phyloP scores from a whole-genome alignment of 2,113 vertebrate genomes.

The Tauraco erythrolophus region DNA sequence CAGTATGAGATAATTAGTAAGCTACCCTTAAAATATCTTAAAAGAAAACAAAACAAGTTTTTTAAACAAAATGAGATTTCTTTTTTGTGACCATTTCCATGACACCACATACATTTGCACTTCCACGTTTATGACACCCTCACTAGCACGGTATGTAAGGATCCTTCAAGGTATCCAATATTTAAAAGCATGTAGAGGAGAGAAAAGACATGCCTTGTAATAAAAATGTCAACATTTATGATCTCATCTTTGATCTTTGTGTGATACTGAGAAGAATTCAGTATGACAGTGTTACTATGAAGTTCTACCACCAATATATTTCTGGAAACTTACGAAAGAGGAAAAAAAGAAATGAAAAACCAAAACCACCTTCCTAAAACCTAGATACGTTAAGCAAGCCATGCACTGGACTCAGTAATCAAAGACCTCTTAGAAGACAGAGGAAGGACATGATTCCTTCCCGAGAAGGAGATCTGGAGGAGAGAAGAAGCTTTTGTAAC shows the following conservation, averaged over 20 bases:
- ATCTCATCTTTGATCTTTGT: neutral
- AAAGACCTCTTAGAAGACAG: neutral
- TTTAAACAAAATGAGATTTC: neutral
- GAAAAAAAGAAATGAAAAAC: fast-evolving
- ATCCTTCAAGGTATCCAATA: neutral
- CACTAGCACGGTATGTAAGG: neutral
- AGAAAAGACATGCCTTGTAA: neutral
- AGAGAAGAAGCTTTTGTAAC: neutral
- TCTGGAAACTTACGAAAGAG: neutral
- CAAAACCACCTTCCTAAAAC: neutral
- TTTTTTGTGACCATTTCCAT: neutral
- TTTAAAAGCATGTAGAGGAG: neutral
- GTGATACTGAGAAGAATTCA: neutral
- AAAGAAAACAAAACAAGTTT: neutral
- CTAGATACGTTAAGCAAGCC: neutral
- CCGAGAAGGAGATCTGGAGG: neutral
- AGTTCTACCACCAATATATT: neutral
- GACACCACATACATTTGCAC: neutral
- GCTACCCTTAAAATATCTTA: neutral
- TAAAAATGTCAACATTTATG: neutral
- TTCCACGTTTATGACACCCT: neutral
- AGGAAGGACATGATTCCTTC: neutral
- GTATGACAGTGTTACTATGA: neutral
- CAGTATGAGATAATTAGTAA: neutral
- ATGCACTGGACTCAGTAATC: neutral